Evolutionary conservation across 1,140 invertebrate genomes (phyloP), one percentile per base, ranked within the genome.

Genomic region (Ganaspis sp.): DNA sequence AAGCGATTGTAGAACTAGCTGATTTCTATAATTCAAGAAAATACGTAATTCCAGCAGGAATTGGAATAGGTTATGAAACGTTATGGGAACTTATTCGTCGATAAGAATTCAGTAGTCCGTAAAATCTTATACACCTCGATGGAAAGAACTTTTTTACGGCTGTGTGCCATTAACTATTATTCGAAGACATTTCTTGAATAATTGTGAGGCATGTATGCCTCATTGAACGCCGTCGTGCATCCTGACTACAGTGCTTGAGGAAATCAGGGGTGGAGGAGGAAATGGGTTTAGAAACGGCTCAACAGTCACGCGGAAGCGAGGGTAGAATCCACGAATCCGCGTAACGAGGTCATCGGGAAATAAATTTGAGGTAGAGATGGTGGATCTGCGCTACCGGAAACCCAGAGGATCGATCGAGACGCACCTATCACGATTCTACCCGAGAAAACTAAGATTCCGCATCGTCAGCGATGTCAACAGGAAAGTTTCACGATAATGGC

Each of bases 321-420:
- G 53, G 69, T 58, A 71, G 74, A 72, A 73, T 53, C 72, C 70
- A 64, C 58, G 58, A 64, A 64, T 64, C 70, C 58, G 58, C 70
- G 54, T 72, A 78, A 78, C 77, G 77, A 78, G 77, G 73, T 75
- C 73, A 78, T 72, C 77, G 53, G 42, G 37, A 75, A 78, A 69
- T 71, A 72, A 74, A 78, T 78, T 78, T 70, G 49, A 58, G 49
- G 42, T 58, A 54, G 29, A 53, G 64, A 29, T 26, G 42, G 58
- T 21, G 17, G 49, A 19, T 49, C 45, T 49, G 38, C 70, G 49
- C 11, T 70, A 34, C 40, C 49, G 49, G 69, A 64, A 64, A 29
- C 58, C 54, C 54, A 19, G 54, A 64, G 72, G 70, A 75, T 78
- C 72, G 73, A 78, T 78, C 73, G 73, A 70, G 40, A 70, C 49